Evolutionary conservation across 2,888 invertebrate species (phyloP).

Genomic region (Cinara cedri): DNA sequence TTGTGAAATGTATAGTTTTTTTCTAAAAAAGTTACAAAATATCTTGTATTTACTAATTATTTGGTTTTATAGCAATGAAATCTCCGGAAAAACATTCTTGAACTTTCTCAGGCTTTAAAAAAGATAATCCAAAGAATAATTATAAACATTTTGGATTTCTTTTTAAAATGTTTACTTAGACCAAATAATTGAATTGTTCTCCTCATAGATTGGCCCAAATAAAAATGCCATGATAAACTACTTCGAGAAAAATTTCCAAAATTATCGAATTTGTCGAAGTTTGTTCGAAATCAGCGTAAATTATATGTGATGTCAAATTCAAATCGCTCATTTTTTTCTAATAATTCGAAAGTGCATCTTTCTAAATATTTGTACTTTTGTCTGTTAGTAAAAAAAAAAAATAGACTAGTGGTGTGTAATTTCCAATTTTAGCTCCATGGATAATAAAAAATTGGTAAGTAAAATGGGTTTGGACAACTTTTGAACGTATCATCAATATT

Average conservation of each 20-base stretch:
- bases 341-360: no score
- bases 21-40: not conserved
- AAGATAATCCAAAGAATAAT: not conserved
- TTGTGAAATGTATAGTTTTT: conserved; percentile 7
- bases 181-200: no score
- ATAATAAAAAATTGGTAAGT: no score
- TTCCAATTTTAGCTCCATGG: not conserved
- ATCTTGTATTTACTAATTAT: not conserved
- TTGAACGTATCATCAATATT: not conserved
- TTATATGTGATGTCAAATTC: no score
- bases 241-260: not conserved
- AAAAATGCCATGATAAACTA: not conserved
- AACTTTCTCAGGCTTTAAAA: no score
- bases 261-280: no score
- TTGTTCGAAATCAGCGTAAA: not conserved
- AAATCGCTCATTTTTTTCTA: not conserved
- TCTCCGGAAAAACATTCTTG: no score
- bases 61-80: no score
- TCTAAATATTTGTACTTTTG: conserved; percentile 2
- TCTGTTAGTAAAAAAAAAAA: conserved; percentile 8
- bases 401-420: not conserved
- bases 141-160: not conserved
- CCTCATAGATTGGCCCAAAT: not conserved
- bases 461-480: not conserved
- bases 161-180: not conserved